Evolutionary conservation across 2,888 invertebrate genomes (phyloP), one percentile per base, ranked within the genome.

Genomic region (Holacanthella duospinosa): DNA sequence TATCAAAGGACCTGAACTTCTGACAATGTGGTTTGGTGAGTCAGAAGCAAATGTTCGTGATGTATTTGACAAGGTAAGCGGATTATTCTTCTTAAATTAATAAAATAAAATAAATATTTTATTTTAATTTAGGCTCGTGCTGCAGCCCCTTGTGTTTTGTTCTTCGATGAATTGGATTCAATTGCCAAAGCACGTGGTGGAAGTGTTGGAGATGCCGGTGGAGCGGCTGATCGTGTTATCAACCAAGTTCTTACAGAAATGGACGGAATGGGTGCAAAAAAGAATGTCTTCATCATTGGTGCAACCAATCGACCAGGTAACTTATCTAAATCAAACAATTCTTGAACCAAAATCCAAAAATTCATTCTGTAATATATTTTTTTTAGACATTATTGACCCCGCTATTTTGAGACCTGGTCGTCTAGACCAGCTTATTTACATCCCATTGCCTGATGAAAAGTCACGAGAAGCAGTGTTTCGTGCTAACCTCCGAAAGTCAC

Each of bases 21-120:
- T 99, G 64, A 99, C 99, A 59, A 99, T 99, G 99, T 99, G 99
- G 99, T 99, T 99, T 78, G 99, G 99, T 77, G 99, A 99, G 79
- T 97, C 97, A 25, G 99, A 99, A 80, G 99, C 99, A 61, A 99
- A 99, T 77, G 99, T 99, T 71, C 84, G 99, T 74, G 99, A 99
- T 78, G 95, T 99, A 74, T 99, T 99, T 77, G 99, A 99, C 79
- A 99, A 99, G 85, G 90, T 89, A 77, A 74, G 74, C 66, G 48
- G 44, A 53, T 59, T n/a, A 29, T 24, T 43, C 4, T 3, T 9
- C 19, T 12, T 3, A 43, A 43, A n/a, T n/a, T 12, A 27, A 6
- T 25, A 55, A n/a, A 21, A 55, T 3, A n/a, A 6, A 25, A 25
- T 25, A 12, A 55, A n/a, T 28, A 3, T 21, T 25, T 6, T 16